Conservation (phyloP, 2,888 invertebrate species). For the Cloeon dipterum region DNA sequence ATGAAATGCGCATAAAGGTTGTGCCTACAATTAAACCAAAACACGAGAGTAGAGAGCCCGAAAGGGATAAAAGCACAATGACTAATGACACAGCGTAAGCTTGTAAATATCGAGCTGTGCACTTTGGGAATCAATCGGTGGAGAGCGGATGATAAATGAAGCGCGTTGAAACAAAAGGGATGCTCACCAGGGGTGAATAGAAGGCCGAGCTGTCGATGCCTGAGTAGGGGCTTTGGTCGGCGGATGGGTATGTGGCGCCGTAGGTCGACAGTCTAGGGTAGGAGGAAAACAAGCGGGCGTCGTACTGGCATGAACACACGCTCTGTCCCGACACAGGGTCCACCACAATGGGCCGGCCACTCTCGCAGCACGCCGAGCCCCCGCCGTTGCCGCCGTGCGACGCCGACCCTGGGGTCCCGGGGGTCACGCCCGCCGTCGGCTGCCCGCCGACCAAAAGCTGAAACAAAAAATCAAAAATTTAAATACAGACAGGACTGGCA, state of each 20-base stretch:
- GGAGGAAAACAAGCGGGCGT: conserved; percentile 58
- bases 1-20: too few relatives aligned
- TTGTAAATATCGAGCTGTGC: too few relatives aligned
- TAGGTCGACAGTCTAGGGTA: conserved; percentile 66
- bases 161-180: too few relatives aligned
- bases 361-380: conserved; percentile 53
- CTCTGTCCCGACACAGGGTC: conserved; percentile 84
- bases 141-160: too few relatives aligned
- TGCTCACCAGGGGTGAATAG: conserved; percentile 84
- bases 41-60: too few relatives aligned
- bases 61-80: too few relatives aligned
- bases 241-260: conserved; percentile 69
- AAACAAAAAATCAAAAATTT: too few relatives aligned
- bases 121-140: too few relatives aligned
- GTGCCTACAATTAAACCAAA: too few relatives aligned
- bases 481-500: too few relatives aligned
- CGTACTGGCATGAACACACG: conserved; percentile 86
- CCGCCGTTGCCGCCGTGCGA: conserved; percentile 44
- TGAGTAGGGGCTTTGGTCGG: conserved; percentile 80
- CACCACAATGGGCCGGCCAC: conserved; percentile 74
- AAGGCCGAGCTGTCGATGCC: conserved; percentile 89
- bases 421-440: conserved; percentile 40
- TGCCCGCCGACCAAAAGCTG: conserved; percentile 51
- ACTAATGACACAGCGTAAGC: too few relatives aligned
- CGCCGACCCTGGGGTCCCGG: conserved; percentile 15